These are phyloP conservation scores for Podilymbus podiceps DNA, from an alignment of 2,113 vertebrate genomes.

Conservation along the genomic window DNA sequence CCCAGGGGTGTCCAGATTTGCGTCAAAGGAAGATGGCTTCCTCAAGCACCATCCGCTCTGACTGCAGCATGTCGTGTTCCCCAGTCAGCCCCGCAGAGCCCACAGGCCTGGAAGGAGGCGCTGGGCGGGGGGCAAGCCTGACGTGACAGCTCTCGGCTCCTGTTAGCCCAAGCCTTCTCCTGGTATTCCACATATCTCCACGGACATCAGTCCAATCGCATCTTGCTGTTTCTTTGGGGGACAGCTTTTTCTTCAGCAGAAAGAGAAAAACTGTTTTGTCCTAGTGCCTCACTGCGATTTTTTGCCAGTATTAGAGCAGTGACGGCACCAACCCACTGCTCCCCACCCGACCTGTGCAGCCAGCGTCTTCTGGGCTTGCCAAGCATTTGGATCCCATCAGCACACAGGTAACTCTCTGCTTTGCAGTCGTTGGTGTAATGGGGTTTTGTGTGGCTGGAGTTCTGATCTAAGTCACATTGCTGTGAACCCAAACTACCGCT, in stretches of 20 bases:
- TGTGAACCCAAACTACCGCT: background rate
- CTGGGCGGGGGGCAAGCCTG: background rate
- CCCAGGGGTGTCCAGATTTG: background rate
- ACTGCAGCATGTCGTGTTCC: background rate
- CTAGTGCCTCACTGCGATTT: background rate
- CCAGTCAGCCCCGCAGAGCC: background rate
- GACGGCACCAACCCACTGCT: background rate
- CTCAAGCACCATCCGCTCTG: background rate
- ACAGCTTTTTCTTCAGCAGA: background rate
- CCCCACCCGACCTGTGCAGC: background rate
- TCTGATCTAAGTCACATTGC: background rate
- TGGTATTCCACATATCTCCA: background rate
- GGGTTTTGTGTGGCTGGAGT: background rate
- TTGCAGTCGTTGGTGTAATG: background rate
- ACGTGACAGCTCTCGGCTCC: fast-evolving
- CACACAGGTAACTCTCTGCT: background rate
- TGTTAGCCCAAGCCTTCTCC: background rate
- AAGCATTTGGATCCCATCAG: background rate
- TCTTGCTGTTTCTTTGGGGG: background rate
- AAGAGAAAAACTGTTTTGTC: background rate
- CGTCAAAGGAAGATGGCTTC: background rate
- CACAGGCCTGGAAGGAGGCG: background rate
- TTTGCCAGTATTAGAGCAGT: background rate
- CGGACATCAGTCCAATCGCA: background rate
- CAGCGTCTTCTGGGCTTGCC: background rate